Evolutionary conservation across 2,888 invertebrate species (phyloP).

Genomic region (Chrysomela aeneicollis): DNA sequence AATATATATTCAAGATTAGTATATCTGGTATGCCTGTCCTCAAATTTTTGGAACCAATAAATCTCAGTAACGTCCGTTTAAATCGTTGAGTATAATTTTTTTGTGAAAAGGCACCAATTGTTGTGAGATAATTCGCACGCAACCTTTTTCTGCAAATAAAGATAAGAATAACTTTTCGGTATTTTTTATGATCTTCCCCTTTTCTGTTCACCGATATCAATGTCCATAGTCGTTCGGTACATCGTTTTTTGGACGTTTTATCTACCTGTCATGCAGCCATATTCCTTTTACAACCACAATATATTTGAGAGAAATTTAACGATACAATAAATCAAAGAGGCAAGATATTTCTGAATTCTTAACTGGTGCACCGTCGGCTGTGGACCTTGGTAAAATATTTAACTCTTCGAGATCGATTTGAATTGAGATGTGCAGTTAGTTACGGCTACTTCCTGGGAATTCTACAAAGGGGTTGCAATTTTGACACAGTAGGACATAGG

Average conservation of each 20-base stretch:
- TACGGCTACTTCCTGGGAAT: slow-evolving; percentile 4
- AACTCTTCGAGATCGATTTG: not conserved
- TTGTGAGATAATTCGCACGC: slow-evolving; percentile 14
- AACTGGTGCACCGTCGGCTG: not conserved
- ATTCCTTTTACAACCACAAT: slow-evolving; percentile 39
- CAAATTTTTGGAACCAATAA: not conserved
- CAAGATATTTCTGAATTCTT: slow-evolving; percentile 19
- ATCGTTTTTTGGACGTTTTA: slow-evolving; percentile 42
- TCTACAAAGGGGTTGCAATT: slow-evolving; percentile 7
- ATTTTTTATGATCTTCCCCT: slow-evolving; percentile 27
- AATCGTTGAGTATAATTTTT: not conserved
- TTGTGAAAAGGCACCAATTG: not conserved
- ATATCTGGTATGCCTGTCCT: not conserved
- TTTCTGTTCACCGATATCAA: slow-evolving; percentile 33
- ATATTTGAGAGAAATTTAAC: slow-evolving; percentile 30
- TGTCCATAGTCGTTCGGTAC: slow-evolving; percentile 36
- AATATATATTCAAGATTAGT: too few species aligned
- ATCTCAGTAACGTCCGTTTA: not conserved
- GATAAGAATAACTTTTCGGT: slow-evolving; percentile 29
- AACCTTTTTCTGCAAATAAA: slow-evolving; percentile 26
- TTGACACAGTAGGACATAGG: not conserved
- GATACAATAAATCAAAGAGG: slow-evolving; percentile 37
- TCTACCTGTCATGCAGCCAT: slow-evolving; percentile 40
- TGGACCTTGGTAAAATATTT: not conserved
- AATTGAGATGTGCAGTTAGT: not conserved